phyloP scores from a whole-genome alignment of 2,797 vertebrate genomes.

The Paedocypris micromegethes region DNA sequence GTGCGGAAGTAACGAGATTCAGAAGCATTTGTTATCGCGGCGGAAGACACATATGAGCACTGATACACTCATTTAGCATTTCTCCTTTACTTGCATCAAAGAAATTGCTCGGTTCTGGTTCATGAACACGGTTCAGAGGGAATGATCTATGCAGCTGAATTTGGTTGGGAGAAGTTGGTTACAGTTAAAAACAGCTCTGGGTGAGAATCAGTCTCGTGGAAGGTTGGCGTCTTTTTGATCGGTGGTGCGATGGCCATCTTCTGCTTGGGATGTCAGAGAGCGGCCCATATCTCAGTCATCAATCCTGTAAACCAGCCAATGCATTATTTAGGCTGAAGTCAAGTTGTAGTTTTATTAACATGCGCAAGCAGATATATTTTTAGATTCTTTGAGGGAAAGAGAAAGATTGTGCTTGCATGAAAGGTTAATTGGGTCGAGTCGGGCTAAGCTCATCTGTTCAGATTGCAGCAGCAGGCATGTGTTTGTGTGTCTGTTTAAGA shows the following conservation, averaged over 20 bases:
- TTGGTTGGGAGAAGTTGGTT: no score
- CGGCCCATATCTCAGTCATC: slow-evolving; percentile 1
- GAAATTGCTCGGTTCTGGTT: no score
- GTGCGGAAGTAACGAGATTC: no score
- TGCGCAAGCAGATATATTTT: slow-evolving; percentile 16
- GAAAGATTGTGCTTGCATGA: slow-evolving; percentile 7
- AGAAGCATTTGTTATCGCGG: no score
- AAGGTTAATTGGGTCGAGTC: slow-evolving; percentile 28
- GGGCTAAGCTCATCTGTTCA: slow-evolving; percentile 13
- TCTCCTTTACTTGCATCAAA: no score
- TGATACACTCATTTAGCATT: no score
- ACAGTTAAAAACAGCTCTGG: neutral
- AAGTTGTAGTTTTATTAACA: slow-evolving; percentile 27
- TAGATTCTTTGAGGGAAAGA: slow-evolving; percentile 8
- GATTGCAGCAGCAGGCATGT: neutral
- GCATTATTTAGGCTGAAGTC: slow-evolving; percentile 19
- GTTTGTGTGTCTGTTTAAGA: neutral
- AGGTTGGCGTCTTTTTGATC: neutral
- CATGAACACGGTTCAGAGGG: no score
- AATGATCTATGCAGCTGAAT: no score
- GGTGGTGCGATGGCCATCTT: neutral
- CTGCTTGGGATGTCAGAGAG: neutral
- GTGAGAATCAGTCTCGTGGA: neutral
- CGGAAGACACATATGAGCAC: no score
- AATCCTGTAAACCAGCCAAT: slow-evolving; percentile 24